Conservation (phyloP, 2,888 invertebrate genomes). For the Dusona sp. region DNA sequence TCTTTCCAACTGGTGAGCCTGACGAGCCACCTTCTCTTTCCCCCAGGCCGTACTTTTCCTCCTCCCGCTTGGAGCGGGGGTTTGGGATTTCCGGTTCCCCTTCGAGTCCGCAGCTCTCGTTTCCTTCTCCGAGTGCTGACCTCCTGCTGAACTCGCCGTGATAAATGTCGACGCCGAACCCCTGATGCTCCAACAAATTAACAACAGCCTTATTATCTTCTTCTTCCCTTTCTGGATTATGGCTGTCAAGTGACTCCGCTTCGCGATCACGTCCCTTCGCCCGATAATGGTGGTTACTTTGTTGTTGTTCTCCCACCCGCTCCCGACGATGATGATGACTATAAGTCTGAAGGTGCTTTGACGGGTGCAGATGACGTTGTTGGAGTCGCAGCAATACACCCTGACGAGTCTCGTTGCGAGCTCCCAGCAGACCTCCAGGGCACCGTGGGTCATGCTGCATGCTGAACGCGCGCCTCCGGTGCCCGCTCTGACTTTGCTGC, state of each 20-base stretch:
- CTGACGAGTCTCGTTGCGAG: slow-evolving; percentile 83
- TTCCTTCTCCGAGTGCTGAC: slow-evolving; percentile 24
- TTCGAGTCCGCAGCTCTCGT: slow-evolving; percentile 53
- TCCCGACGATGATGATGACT: slow-evolving; percentile 31
- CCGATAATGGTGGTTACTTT: not conserved
- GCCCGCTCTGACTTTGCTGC: slow-evolving; percentile 68
- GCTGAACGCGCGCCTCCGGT: slow-evolving; percentile 76
- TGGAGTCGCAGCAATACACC: slow-evolving; percentile 72
- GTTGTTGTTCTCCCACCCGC: not conserved
- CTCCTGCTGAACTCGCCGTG: slow-evolving; percentile 40
- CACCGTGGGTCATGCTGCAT: slow-evolving; percentile 84
- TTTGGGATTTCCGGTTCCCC: slow-evolving; percentile 23
- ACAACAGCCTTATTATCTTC: slow-evolving; percentile 20
- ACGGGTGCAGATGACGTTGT: slow-evolving; percentile 53
- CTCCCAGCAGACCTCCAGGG: slow-evolving; percentile 80
- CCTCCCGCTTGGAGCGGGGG: slow-evolving; percentile 39
- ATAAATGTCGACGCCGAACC: slow-evolving; percentile 49
- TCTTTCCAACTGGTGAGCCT: slow-evolving; percentile 12
- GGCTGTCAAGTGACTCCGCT: not conserved
- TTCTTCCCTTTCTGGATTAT: not conserved
- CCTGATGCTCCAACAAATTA: slow-evolving; percentile 30
- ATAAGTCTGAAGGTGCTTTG: slow-evolving; percentile 43
- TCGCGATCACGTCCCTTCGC: not conserved
- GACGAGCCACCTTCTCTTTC: slow-evolving; percentile 21
- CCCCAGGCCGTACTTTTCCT: slow-evolving; percentile 26